Base-by-base conservation (phyloP, 2,888 invertebrate genomes). In the Drosophila fungiperda region DNA sequence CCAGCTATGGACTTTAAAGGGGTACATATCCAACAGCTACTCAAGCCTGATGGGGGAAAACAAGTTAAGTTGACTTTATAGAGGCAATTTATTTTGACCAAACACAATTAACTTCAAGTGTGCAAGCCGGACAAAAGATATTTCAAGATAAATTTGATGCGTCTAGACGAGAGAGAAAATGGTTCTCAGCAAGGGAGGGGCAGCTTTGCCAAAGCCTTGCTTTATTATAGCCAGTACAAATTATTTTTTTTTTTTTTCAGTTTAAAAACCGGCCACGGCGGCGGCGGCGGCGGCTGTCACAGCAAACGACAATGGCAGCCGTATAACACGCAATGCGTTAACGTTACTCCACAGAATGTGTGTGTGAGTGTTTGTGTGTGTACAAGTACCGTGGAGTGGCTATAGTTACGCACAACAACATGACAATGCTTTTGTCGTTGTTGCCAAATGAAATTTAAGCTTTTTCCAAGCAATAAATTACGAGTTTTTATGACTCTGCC, bases 391-490 rank as follows among this genome's bases (percentile, higher is more conserved):
- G 74, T 52, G 62, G 58, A 73, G 77, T 87, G 70, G 68, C 73
- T 73, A 73, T 79, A 81, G 87, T 81, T 83, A 86, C 83, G 77
- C 77, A 70, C 64, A 80, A 70, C 74, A 71, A 72, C 65, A 72
- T 58, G 72, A 80, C 82, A 74, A 82, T 66, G 82, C 74, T 61
- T 74, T 83, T 88, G 85, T 78, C 80, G 80, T 80, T 74, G 90
- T 80, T 90, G 87, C 78, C 91, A 90, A 90, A 90, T 89, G 89
- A 90, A 90, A 90, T 90, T 90, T 87, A 88, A 90, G 89, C 91
- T 90, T 90, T 90, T 90, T 90, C 86, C 85, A 78, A 82, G 90
- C 89, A 90, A 90, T 90, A 90, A 90, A 90, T 90, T 90, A 90
- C 89, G 80, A 85, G 83, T 87, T 90, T 90, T 90, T 90, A 90